Percentiles rank a stretch among this genome's conserved stretches.
phyloP scores from a whole-genome alignment of 1,140 invertebrate genomes.

The Ceratina calcarata region DNA sequence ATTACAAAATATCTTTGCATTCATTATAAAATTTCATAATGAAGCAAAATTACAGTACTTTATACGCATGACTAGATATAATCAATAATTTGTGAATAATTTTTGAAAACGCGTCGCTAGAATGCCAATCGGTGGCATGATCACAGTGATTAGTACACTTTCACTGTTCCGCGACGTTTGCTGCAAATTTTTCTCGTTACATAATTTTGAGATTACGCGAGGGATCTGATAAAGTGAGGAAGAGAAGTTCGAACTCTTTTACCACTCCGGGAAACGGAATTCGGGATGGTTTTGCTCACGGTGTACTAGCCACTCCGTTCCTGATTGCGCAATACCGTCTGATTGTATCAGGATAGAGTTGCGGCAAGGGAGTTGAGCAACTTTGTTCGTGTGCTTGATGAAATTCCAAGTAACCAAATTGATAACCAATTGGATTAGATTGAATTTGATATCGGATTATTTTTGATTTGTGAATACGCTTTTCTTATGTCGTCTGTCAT shows the following conservation, averaged over 20 bases:
- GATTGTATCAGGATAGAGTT: slow-evolving; percentile 2
- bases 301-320: no score
- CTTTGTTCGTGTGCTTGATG: not conserved
- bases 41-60: no score
- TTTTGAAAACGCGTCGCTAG: no score
- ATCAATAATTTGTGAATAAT: no score
- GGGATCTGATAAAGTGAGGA: not conserved
- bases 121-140: no score
- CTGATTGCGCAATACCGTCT: not conserved
- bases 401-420: not conserved
- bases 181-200: not conserved
- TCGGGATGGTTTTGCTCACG: not conserved
- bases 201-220: not conserved
- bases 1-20: no score
- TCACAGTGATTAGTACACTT: slow-evolving; percentile 10
- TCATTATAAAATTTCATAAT: no score
- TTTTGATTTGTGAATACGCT: no score
- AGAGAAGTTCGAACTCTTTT: not conserved
- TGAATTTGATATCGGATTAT: no score
- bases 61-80: no score
- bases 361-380: slow-evolving; percentile 17
- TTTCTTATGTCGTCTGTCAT: no score
- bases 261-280: not conserved
- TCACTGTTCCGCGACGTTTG: slow-evolving; percentile 12
- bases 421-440: no score